These are phyloP conservation scores for Oscheius sp. DNA, from an alignment of 2,888 invertebrate genomes.

Conservation along the genomic window DNA sequence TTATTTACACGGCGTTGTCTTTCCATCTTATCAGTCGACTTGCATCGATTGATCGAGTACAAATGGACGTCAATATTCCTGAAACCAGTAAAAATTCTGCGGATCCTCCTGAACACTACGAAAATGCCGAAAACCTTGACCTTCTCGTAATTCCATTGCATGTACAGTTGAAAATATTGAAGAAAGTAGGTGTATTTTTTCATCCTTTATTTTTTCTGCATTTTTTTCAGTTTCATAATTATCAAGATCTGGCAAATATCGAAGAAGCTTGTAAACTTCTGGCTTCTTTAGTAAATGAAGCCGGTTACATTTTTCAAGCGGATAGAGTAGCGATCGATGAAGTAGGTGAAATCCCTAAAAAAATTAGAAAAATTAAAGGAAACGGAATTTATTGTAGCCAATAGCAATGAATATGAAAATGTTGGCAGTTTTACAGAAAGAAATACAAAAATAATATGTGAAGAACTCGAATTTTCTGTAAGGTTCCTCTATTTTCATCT, in stretches of 20 bases:
- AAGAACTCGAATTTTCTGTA: neutral
- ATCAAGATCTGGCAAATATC: neutral
- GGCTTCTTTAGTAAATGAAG: too few relatives aligned
- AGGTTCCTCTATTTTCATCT: neutral
- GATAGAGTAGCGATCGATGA: neutral
- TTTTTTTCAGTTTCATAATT: conserved; percentile 1
- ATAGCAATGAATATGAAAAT: neutral
- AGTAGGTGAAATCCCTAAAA: neutral
- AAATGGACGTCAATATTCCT: too few relatives aligned
- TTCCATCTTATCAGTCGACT: too few relatives aligned
- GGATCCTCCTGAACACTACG: too few relatives aligned
- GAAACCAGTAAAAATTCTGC: too few relatives aligned
- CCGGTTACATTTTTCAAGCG: neutral
- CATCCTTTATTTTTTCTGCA: neutral
- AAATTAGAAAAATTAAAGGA: neutral
- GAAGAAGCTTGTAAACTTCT: neutral
- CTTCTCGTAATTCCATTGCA: neutral
- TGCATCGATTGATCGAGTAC: too few relatives aligned
- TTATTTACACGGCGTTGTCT: too few relatives aligned
- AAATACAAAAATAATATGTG: neutral
- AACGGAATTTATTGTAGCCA: neutral
- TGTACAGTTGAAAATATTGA: neutral
- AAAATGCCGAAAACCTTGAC: too few relatives aligned
- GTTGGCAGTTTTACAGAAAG: neutral
- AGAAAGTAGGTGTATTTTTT: neutral